Base-by-base conservation (phyloP, 53 echinoderm and acorn worm species). In the Zoroaster sp. region DNA sequence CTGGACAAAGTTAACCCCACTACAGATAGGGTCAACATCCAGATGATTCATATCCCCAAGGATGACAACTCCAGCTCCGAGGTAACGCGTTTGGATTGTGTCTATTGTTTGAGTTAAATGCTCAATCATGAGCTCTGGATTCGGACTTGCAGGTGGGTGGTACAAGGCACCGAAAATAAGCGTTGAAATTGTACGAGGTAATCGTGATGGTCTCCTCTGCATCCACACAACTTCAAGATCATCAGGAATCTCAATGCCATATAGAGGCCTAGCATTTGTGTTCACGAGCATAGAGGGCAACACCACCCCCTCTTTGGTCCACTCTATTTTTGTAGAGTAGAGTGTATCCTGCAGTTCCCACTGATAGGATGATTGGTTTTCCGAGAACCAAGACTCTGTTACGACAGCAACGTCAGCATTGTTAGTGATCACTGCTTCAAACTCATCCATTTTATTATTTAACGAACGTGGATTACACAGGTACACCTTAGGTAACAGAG, bases 381-480 rank as follows among this genome's bases (percentile, higher is more conserved):
- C 36, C 8, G 83, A 40, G 17, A 75, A 68, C 91, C 91, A 90
- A 0, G 91, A 83, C 49, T 85, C 85, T 11, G 85, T 90, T 17
- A 90, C 76, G 13, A 76, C 91, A 5, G 72, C 72, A 8, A 72
- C 72, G 5, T 72, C 72, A 40, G 40, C 72, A 40, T 72, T 72
- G 38, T 72, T 72, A 8, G 14, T 40, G 17, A 36, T 40, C 3
- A 44, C 44, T 5, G 44, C 11, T 44, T 44, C 44, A 44, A 44
- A 44, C 44, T 44, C 44, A 44, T 44, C 44, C 44, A 44, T 44
- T 44, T 44, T 44, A 44, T 44, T 44, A 44, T 44, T 44, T 11
- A 44, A 44, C 11, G 44, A 44, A 44, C 44, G 44, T 7, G 44
- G 44, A 11, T 44, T 44, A 11, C 44, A 44, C 44, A 44, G 11